Percentiles rank a stretch among this genome's conserved stretches.
Conservation (phyloP, 2,888 invertebrate genomes). For the Eretmocerus hayati region DNA sequence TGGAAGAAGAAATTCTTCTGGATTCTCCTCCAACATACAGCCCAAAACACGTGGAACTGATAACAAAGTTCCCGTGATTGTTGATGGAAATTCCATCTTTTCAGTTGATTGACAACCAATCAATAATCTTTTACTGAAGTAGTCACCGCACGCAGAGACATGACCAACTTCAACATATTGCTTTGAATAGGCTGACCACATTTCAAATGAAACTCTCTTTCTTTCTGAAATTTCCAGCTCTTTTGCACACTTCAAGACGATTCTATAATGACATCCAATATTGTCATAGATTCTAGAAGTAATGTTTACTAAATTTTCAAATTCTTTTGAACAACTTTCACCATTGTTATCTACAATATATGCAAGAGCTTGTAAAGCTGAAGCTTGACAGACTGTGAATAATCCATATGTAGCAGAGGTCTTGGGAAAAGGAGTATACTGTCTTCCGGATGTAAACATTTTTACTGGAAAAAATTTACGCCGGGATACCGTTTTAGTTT, state of each 20-base stretch:
- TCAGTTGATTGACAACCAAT: slow-evolving; percentile 60
- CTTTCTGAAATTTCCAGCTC: slow-evolving; percentile 60
- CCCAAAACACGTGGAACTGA: slow-evolving; percentile 69
- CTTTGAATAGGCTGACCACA: slow-evolving; percentile 62
- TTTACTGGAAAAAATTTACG: slow-evolving; percentile 60
- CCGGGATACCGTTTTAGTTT: slow-evolving; percentile 61
- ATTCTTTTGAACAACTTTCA: slow-evolving; percentile 49
- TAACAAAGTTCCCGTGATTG: slow-evolving; percentile 66
- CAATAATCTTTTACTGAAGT: slow-evolving; percentile 69
- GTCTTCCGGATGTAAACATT: slow-evolving; percentile 64
- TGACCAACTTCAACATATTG: slow-evolving; percentile 67
- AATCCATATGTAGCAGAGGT: slow-evolving; percentile 48
- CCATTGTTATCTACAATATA: slow-evolving; percentile 47
- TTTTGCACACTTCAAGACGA: slow-evolving; percentile 58
- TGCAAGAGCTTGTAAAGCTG: slow-evolving; percentile 56
- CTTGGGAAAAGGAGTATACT: slow-evolving; percentile 53
- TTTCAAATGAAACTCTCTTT: slow-evolving; percentile 61
- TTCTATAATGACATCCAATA: slow-evolving; percentile 62
- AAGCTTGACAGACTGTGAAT: slow-evolving; percentile 63
- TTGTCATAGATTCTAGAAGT: slow-evolving; percentile 56
- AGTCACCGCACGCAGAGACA: slow-evolving; percentile 65
- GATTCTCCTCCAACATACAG: slow-evolving; percentile 63
- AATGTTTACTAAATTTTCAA: slow-evolving; percentile 52
- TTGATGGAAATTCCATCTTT: slow-evolving; percentile 54
- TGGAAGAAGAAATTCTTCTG: slow-evolving; percentile 39